phyloP scores from a whole-genome alignment of 1,140 invertebrate genomes.

The Melanaphis sacchari region DNA sequence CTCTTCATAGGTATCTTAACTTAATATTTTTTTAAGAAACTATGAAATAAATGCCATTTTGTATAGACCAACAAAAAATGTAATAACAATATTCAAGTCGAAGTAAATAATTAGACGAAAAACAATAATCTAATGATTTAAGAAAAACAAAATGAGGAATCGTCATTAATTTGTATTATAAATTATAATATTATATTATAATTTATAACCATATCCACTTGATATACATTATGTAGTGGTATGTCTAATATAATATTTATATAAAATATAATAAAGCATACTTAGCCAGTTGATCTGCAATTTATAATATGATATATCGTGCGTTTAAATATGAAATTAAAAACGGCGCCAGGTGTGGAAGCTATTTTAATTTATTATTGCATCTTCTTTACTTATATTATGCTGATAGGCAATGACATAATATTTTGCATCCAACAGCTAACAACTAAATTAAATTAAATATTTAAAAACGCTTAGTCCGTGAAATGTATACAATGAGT shows the following conservation, averaged over 20 bases:
- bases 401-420: not conserved
- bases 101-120: not conserved
- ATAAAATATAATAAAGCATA: not conserved
- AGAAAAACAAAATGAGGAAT: no score
- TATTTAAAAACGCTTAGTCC: not conserved
- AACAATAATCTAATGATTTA: not conserved
- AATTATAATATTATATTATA: no score
- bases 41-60: not conserved
- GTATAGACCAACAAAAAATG: not conserved
- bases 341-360: not conserved
- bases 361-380: not conserved
- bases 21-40: not conserved
- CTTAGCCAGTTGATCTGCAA: not conserved
- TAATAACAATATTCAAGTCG: not conserved
- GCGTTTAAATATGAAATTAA: not conserved
- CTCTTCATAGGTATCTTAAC: not conserved
- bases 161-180: no score
- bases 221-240: no score
- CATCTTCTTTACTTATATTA: not conserved
- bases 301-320: not conserved
- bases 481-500: not conserved
- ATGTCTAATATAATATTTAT: not conserved
- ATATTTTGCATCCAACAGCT: not conserved
- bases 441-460: no score
- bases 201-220: no score